Percentiles rank a stretch among this genome's conserved stretches.
Evolutionary conservation across 2,888 invertebrate genomes (phyloP).

Genomic region (Phyllotreta cruciferae): DNA sequence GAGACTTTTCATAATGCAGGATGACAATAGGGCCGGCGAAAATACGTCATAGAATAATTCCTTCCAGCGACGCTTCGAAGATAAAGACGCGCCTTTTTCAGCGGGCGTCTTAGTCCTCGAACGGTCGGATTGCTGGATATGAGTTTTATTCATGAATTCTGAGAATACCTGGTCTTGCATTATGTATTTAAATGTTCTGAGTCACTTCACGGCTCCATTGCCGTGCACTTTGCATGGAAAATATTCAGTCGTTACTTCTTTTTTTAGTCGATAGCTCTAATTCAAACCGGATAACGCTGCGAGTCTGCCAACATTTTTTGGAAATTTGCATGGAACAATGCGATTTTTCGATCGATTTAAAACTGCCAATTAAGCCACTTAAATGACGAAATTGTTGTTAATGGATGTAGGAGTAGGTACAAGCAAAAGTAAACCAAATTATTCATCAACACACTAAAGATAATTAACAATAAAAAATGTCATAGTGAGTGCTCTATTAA

Average conservation of each 20-base stretch:
- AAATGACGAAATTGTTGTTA: too few species aligned
- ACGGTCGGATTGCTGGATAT: constrained; percentile 41
- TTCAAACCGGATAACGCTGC: constrained; percentile 15
- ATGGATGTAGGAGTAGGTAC: too few species aligned
- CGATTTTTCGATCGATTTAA: too few species aligned
- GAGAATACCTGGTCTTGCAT: constrained; percentile 54
- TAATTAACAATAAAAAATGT: too few species aligned
- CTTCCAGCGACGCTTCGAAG: constrained; percentile 37
- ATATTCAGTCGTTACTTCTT: constrained; percentile 39
- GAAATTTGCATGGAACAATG: constrained; percentile 23
- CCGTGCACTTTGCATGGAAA: constrained; percentile 41
- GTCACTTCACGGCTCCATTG: constrained; percentile 42
- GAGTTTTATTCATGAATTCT: constrained; percentile 53
- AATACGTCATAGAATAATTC: constrained; percentile 41
- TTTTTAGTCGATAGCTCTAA: constrained; percentile 33
- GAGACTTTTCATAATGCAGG: constrained; percentile 44
- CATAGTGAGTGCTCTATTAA: too few species aligned
- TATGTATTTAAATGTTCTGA: constrained; percentile 56
- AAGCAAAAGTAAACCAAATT: too few species aligned
- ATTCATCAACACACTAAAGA: too few species aligned
- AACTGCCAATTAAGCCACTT: too few species aligned
- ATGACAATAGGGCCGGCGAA: constrained; percentile 41
- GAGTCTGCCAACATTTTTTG: not conserved
- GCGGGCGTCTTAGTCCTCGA: constrained; percentile 37
- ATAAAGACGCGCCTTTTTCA: constrained; percentile 40